These are phyloP conservation scores for Xenopus laevis DNA, from an alignment of 2,113 vertebrate species.

Conservation along the genomic window DNA sequence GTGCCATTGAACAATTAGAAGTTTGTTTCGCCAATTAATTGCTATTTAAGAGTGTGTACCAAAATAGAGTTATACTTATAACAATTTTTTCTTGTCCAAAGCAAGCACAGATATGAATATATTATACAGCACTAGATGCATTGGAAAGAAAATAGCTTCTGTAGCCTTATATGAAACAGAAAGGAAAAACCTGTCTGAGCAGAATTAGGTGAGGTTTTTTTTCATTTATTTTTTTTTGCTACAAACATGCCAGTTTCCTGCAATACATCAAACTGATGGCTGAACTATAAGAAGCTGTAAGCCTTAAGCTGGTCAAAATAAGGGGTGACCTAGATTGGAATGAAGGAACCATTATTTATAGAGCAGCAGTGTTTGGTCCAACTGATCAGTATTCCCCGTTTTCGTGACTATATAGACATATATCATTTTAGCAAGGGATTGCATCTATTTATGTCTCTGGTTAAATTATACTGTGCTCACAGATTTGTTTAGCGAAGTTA, in stretches of 20 bases:
- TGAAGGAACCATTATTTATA: conserved; percentile 30
- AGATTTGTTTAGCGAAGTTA: too few species aligned
- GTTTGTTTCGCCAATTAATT: too few species aligned
- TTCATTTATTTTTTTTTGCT: not conserved
- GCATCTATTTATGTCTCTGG: not conserved
- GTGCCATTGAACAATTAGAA: too few species aligned
- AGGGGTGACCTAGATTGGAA: conserved; percentile 26
- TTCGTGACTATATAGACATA: not conserved
- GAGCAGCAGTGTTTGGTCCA: conserved; percentile 1
- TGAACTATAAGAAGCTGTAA: not conserved
- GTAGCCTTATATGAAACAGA: too few species aligned
- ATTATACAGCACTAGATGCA: too few species aligned
- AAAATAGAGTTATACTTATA: too few species aligned
- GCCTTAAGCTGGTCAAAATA: not conserved
- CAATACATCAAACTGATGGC: conserved; percentile 28
- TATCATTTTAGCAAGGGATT: not conserved
- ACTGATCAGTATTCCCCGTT: conserved; percentile 14
- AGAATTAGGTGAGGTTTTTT: not conserved
- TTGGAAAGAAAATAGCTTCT: too few species aligned
- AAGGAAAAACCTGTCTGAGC: too few species aligned
- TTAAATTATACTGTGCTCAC: not conserved
- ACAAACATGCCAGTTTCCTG: conserved; percentile 5
- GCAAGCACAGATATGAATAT: too few species aligned
- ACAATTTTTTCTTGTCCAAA: too few species aligned
- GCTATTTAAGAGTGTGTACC: too few species aligned